phyloP scores from a whole-genome alignment of 2,113 vertebrate genomes.

The Microtus ochrogaster region DNA sequence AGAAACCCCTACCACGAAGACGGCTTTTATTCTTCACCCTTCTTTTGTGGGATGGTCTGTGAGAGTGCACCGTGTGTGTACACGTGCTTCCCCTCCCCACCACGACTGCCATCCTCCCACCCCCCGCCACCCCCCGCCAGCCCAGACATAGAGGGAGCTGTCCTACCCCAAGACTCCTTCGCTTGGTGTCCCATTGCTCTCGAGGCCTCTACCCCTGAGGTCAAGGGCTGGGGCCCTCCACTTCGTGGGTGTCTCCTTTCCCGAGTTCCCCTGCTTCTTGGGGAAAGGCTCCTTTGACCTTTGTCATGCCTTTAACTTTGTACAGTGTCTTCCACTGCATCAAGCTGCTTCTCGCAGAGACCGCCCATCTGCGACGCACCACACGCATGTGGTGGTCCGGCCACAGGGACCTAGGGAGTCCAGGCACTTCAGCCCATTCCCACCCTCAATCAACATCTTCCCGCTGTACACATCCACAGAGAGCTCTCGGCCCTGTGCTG shows the following conservation, averaged over 20 bases:
- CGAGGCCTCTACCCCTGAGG: not conserved
- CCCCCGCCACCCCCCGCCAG: fast-evolving
- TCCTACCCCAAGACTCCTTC: fast-evolving
- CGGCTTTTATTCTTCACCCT: not conserved
- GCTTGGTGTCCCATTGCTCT: too few relatives aligned
- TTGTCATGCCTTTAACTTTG: not conserved
- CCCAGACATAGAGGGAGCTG: not conserved
- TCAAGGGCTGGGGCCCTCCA: not conserved
- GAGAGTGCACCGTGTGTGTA: not conserved
- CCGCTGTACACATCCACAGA: fast-evolving
- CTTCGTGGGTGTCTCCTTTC: not conserved
- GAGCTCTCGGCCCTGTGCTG: not conserved
- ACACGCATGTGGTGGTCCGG: not conserved
- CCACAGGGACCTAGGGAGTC: not conserved
- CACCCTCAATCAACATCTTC: fast-evolving
- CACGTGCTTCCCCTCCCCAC: fast-evolving
- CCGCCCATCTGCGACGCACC: too few relatives aligned
- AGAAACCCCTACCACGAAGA: fast-evolving
- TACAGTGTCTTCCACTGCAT: too few relatives aligned
- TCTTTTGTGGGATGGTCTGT: fast-evolving
- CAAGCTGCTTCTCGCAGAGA: not conserved
- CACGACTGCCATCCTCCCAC: fast-evolving
- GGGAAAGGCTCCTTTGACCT: not conserved
- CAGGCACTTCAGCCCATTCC: not conserved
- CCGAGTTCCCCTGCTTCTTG: not conserved